phyloP scores from a whole-genome alignment of 2,113 vertebrate species.

The Hydropotes inermis region DNA sequence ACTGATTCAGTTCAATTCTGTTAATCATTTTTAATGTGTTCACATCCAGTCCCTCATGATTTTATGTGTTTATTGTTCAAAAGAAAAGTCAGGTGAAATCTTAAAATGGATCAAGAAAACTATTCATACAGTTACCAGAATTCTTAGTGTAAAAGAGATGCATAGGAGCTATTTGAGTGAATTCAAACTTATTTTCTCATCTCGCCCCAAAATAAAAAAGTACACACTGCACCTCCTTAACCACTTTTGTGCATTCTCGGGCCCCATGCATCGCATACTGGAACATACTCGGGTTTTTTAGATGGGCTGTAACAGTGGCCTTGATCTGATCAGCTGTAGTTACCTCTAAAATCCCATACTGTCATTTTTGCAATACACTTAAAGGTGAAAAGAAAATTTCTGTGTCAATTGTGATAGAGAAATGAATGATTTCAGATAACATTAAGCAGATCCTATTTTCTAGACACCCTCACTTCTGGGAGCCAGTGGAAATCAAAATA shows the following conservation, averaged over 20 bases:
- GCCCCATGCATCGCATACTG: neutral
- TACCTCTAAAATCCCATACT: neutral
- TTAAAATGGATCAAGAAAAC: neutral
- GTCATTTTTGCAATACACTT: neutral
- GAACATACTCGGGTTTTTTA: neutral
- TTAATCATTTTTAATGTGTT: neutral
- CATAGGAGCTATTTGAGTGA: neutral
- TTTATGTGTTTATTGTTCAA: neutral
- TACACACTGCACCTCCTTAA: neutral
- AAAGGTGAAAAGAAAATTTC: constrained; percentile 1
- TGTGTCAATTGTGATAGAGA: neutral
- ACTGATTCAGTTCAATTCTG: neutral
- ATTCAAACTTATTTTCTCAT: neutral
- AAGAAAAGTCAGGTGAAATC: neutral
- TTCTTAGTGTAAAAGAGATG: neutral
- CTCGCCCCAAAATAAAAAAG: neutral
- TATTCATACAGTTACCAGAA: neutral
- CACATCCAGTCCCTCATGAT: neutral
- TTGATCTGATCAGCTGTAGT: neutral
- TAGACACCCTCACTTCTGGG: constrained; percentile 38
- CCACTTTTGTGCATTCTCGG: neutral
- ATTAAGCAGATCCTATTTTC: neutral
- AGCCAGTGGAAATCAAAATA: constrained; percentile 46
- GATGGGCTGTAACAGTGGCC: neutral
- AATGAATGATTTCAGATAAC: constrained; percentile 33